Base-by-base conservation (phyloP, 2,113 vertebrate species). In the Agapornis roseicollis region DNA sequence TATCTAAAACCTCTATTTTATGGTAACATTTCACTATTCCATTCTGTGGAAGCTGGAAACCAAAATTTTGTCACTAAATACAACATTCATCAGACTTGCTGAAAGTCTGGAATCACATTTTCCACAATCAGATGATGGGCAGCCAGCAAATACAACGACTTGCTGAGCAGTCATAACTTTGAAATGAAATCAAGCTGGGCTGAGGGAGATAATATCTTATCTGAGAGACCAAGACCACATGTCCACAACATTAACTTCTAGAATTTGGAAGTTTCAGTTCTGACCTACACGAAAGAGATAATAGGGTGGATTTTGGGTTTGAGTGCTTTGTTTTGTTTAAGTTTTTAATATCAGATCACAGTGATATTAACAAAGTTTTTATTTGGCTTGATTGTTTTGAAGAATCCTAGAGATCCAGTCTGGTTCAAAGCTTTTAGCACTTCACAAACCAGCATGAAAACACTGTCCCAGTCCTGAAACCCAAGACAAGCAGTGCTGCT, bases 181-280 rank as follows among this genome's bases (percentile, higher is more conserved):
- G n/a, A 89, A 85, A 95, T 44, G 22, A 92, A 85, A 83, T 74
- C 28, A 46, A 78, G n/a, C 64, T 49, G 79, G 63, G 37, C 63
- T 56, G 58, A 85, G 31, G 28, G 52, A 85, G 22, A 35, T 61
- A 44, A 23, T n/a, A 50, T 56, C 81, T 61, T 52, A 19, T n/a
- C 8, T 85, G 74, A 24, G 47, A 77, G n/a, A 49, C 49, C 6
- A n/a, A 35, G 49, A 52, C 28, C 66, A 41, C 20, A 17, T 10
- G 47, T 28, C 53, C 7, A 41, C 17, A 66, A 78, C 10, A 33
- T 17, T 55, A 89, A 81, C 10, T 31, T 61, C 50, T 77, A 24
- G 55, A 39, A 63, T 65, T 27, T 7, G 2, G 23, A 35, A 17
- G 13, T 28, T 86, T 89, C 18, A 41, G 5, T 8, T 84, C 33